A percentile compares a stretch with the other conserved stretches of the same genome.
phyloP scores from a whole-genome alignment of 2,113 vertebrate species.

The Gallinago jamesoni region DNA sequence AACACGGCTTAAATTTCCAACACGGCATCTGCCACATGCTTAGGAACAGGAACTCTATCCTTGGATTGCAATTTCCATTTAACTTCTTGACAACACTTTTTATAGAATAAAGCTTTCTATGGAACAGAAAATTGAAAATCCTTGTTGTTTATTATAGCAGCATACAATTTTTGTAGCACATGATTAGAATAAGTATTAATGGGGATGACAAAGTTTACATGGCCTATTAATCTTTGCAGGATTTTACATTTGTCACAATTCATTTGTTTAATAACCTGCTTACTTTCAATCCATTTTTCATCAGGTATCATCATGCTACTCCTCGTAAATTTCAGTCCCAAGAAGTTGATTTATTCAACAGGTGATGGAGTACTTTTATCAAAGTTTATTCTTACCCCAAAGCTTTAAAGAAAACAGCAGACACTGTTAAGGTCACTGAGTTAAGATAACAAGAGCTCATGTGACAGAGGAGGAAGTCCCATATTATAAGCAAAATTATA shows the following conservation, averaged over 20 bases:
- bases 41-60: background rate
- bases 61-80: background rate
- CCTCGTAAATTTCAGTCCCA: background rate
- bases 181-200: background rate
- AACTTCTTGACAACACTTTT: background rate
- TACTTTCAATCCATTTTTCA: background rate
- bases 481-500: background rate
- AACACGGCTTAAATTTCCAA: background rate
- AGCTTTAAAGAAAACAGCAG: background rate
- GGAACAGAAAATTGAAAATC: background rate
- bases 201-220: background rate
- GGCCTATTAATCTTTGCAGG: background rate
- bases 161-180: background rate
- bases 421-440: background rate
- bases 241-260: background rate
- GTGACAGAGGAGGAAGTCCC: background rate
- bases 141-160: background rate
- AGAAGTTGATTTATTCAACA: background rate
- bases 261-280: background rate
- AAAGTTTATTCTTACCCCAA: background rate
- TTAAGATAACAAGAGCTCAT: background rate
- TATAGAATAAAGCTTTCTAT: background rate
- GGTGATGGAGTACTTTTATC: rapidly evolving
- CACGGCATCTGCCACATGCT: background rate
- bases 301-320: background rate